Conservation (phyloP, 2,113 vertebrate genomes). For the Peucedramus taeniatus region DNA sequence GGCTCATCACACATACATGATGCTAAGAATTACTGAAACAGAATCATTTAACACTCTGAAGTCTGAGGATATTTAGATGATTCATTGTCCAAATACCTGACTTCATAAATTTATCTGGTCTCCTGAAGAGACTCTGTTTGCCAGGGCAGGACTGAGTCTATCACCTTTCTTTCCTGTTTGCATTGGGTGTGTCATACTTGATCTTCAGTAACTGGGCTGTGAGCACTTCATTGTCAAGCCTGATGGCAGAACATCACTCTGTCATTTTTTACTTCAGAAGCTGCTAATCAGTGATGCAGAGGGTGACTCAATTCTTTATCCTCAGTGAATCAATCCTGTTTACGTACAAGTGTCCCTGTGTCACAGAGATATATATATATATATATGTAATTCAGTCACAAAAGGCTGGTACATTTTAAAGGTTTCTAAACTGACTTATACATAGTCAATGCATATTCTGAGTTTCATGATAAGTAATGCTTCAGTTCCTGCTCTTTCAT, state of each 20-base stretch:
- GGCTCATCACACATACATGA: background rate
- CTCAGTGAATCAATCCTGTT: background rate
- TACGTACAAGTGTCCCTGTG: background rate
- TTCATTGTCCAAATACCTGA: background rate
- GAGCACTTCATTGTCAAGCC: background rate
- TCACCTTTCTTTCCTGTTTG: background rate
- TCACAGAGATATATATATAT: background rate
- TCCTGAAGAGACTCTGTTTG: background rate
- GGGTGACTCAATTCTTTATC: conserved; percentile 29
- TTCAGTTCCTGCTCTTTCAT: background rate
- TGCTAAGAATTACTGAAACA: background rate
- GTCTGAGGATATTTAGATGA: background rate
- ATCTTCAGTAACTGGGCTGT: background rate
- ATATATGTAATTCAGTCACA: background rate
- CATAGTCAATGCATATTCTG: background rate
- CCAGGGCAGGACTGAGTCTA: background rate
- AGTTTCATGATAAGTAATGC: background rate
- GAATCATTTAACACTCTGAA: background rate
- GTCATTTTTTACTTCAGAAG: background rate
- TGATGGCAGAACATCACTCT: background rate
- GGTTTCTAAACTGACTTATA: background rate
- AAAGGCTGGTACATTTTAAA: background rate
- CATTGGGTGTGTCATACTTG: background rate
- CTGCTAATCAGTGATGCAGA: background rate
- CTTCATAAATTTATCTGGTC: background rate